phyloP scores from a whole-genome alignment of 2,888 invertebrate species.

The Cremastinae sp. region DNA sequence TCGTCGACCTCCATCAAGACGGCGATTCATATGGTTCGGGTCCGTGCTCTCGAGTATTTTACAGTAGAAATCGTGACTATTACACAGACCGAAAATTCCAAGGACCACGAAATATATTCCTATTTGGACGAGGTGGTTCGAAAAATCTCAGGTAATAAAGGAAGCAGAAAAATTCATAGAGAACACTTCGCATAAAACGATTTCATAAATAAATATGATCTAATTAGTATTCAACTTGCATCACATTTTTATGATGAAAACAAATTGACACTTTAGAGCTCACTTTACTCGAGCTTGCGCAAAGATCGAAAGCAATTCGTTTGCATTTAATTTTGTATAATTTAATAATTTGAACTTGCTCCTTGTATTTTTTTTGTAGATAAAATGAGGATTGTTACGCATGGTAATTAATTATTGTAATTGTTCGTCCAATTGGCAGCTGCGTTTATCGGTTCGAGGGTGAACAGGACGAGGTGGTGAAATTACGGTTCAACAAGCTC shows the following conservation, averaged over 20 bases:
- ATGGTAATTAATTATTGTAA: constrained; percentile 15
- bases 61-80: constrained; percentile 83
- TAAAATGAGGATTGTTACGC: background rate
- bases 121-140: constrained; percentile 92
- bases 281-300: too few species aligned
- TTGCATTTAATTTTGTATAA: too few species aligned
- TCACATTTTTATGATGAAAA: too few species aligned
- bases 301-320: too few species aligned
- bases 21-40: constrained; percentile 89
- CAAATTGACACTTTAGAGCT: too few species aligned
- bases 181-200: background rate
- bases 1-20: constrained; percentile 92
- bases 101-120: constrained; percentile 90
- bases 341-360: too few species aligned
- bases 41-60: constrained; percentile 89
- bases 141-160: constrained; percentile 86
- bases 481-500: constrained; percentile 88
- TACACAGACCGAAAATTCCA: constrained; percentile 89
- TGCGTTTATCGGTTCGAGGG: constrained; percentile 95
- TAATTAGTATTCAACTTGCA: too few species aligned
- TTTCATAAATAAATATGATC: too few species aligned
- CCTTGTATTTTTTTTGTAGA: too few species aligned
- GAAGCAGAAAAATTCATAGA: background rate
- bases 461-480: constrained; percentile 89
- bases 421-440: constrained; percentile 79